Evolutionary conservation across 2,888 invertebrate genomes (phyloP).

Genomic region (Xylophagus ater): DNA sequence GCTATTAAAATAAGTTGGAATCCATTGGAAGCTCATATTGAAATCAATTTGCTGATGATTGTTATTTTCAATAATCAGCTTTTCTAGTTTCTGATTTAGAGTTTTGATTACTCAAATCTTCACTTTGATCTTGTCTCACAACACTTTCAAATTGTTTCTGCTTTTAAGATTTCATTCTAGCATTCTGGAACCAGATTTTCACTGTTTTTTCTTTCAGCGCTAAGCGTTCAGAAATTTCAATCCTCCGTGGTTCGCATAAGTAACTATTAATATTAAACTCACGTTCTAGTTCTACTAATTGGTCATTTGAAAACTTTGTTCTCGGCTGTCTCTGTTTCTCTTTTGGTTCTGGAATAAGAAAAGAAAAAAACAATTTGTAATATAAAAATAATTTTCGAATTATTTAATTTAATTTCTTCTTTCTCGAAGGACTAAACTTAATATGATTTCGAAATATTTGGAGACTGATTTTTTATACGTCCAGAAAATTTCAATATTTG

Average conservation of each 20-base stretch:
- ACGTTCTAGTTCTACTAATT: constrained; percentile 85
- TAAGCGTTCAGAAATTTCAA: constrained; percentile 86
- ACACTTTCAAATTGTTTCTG: background rate
- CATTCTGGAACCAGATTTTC: constrained; percentile 52
- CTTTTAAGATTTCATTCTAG: background rate
- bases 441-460: no score
- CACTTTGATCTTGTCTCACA: no score
- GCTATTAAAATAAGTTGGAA: no score
- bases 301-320: constrained; percentile 86
- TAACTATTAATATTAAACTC: constrained; percentile 91
- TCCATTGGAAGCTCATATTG: no score
- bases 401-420: background rate
- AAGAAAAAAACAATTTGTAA: background rate
- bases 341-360: no score
- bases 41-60: no score
- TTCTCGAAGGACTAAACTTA: no score
- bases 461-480: no score
- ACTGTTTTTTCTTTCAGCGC: constrained; percentile 75
- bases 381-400: background rate
- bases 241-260: constrained; percentile 75
- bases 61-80: no score
- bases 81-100: no score
- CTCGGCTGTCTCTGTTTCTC: background rate
- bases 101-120: no score
- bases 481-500: no score